Evolutionary conservation across 2,797 vertebrate species (phyloP).

Genomic region (Chanos chanos): DNA sequence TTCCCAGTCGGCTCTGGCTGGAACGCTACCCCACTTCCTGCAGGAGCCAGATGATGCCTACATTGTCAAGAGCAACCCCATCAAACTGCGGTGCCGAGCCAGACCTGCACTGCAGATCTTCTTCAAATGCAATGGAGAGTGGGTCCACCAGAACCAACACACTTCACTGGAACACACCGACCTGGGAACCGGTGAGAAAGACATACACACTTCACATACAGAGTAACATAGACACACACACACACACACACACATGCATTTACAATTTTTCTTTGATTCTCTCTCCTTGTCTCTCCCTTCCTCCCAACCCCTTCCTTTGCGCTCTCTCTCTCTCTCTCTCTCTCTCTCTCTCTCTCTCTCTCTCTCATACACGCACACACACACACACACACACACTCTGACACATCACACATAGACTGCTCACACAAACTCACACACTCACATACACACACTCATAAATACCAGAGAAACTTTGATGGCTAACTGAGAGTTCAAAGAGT

Average conservation of each 20-base stretch:
- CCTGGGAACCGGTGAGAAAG: conserved; percentile 79
- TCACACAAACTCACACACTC: background rate
- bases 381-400: background rate
- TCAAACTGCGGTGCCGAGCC: conserved; percentile 86
- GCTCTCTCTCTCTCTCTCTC: background rate
- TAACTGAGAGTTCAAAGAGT: too few relatives aligned
- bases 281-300: too few relatives aligned
- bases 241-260: background rate
- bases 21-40: conserved; percentile 91
- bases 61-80: conserved; percentile 95
- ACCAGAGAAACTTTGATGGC: too few relatives aligned
- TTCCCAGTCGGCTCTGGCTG: conserved; percentile 62
- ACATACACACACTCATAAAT: conserved; percentile 1
- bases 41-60: conserved; percentile 93
- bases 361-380: background rate
- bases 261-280: too few relatives aligned
- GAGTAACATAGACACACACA: background rate
- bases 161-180: conserved; percentile 86
- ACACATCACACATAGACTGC: background rate
- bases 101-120: conserved; percentile 95
- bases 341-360: background rate
- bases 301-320: background rate
- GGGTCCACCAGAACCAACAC: conserved; percentile 97
- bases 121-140: conserved; percentile 98
- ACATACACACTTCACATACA: background rate